A percentile compares a stretch with the other conserved stretches of the same genome.
These are phyloP conservation scores for Motacilla alba DNA, from an alignment of 2,113 vertebrate species.

Conservation along the genomic window DNA sequence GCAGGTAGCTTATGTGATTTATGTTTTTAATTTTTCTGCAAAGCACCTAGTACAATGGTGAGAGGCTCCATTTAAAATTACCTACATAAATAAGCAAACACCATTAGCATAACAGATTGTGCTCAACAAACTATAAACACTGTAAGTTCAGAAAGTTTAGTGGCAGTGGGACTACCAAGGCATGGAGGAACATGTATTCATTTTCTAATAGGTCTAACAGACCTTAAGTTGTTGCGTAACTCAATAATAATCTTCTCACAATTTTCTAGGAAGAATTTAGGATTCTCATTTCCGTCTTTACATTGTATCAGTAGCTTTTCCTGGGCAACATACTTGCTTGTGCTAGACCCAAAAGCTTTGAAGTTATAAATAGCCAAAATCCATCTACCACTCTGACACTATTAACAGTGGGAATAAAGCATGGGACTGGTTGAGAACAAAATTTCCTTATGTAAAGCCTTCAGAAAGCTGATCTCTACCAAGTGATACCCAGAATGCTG, in stretches of 20 bases:
- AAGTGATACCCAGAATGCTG: neutral
- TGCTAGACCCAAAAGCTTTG: neutral
- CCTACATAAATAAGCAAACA: conserved; percentile 26
- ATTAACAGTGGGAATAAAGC: neutral
- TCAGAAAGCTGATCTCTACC: neutral
- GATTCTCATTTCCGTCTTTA: neutral
- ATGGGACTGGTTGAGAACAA: neutral
- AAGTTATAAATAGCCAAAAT: neutral
- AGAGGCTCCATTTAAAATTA: conserved; percentile 8
- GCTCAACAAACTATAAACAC: neutral
- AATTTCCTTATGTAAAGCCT: neutral
- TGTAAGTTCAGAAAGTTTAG: neutral
- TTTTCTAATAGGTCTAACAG: neutral
- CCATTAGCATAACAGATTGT: neutral
- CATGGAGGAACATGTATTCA: neutral
- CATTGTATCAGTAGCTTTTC: neutral
- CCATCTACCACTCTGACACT: neutral
- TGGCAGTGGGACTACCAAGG: neutral
- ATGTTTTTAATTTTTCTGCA: conserved; percentile 33
- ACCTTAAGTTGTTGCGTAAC: neutral
- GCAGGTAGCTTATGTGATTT: conserved; percentile 11
- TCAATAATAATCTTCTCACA: neutral
- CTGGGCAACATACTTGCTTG: neutral
- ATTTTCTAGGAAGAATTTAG: neutral
- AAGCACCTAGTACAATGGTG: neutral